Percentiles rank a stretch among this genome's conserved stretches.
Evolutionary conservation across 2,888 invertebrate species (phyloP).

Genomic region (Hirtodrosophila confusa): DNA sequence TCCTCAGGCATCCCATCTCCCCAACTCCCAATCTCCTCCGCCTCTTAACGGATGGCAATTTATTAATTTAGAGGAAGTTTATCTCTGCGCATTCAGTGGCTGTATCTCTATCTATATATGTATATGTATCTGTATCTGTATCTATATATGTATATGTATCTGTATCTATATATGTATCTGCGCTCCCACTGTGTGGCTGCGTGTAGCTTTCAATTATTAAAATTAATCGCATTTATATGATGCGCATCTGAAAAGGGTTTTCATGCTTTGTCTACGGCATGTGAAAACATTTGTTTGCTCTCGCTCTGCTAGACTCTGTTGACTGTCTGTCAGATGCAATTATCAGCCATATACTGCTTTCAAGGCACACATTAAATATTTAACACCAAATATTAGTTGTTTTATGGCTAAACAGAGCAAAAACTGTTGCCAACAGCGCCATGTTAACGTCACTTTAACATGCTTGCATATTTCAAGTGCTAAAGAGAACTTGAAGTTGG

Average conservation of each 20-base stretch:
- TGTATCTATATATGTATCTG: constrained; percentile 17
- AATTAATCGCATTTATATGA: constrained; percentile 47
- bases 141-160: constrained; percentile 16
- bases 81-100: constrained; percentile 15
- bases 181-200: constrained; percentile 12
- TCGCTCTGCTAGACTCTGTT: neutral
- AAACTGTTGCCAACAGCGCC: too few relatives aligned
- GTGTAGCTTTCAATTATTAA: constrained; percentile 48
- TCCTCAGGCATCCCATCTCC: constrained; percentile 9
- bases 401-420: neutral
- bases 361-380: constrained; percentile 24
- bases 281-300: neutral
- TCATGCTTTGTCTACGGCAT: constrained; percentile 3
- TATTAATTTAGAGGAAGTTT: constrained; percentile 49
- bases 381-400: constrained; percentile 12
- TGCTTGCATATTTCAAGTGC: too few relatives aligned
- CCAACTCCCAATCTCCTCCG: constrained; percentile 5
- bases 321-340: constrained; percentile 12
- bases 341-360: constrained; percentile 11
- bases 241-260: constrained; percentile 4
- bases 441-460: too few relatives aligned
- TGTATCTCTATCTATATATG: constrained; percentile 4
- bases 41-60: constrained; percentile 42
- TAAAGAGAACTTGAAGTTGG: too few relatives aligned
- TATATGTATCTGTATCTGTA: constrained; percentile 10